These are phyloP conservation scores for Minunthozetes semirufus DNA, from an alignment of 2,888 invertebrate species.

Conservation along the genomic window DNA sequence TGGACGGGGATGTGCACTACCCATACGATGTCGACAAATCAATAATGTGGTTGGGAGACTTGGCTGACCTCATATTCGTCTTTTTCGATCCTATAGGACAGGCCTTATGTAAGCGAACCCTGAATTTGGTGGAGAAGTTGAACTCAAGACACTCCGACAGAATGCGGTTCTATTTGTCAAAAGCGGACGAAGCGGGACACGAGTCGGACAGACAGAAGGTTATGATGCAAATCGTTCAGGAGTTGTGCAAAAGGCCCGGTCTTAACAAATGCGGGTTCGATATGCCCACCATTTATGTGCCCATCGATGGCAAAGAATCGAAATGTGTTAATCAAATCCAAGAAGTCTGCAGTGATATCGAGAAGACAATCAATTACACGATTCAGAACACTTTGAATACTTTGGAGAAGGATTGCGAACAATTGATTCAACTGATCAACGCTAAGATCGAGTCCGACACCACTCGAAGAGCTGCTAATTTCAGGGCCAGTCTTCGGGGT, in stretches of 20 bases:
- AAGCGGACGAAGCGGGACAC: constrained; percentile 56
- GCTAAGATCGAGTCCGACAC: constrained; percentile 46
- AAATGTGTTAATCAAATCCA: constrained; percentile 55
- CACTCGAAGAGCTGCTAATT: constrained; percentile 44
- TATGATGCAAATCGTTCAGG: constrained; percentile 58
- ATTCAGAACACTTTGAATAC: constrained; percentile 55
- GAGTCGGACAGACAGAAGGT: constrained; percentile 56
- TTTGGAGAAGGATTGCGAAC: constrained; percentile 54
- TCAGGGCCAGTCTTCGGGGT: constrained; percentile 47
- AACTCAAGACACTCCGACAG: constrained; percentile 53
- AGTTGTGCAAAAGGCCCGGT: constrained; percentile 56
- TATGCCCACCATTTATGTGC: constrained; percentile 57
- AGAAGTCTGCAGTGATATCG: constrained; percentile 54
- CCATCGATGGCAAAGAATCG: constrained; percentile 45
- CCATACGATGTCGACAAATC: constrained; percentile 56
- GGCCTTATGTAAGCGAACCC: constrained; percentile 55
- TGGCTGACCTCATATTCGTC: constrained; percentile 56
- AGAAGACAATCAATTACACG: constrained; percentile 55
- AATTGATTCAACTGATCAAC: constrained; percentile 50
- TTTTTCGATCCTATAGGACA: constrained; percentile 59
- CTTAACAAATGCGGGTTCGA: constrained; percentile 56
- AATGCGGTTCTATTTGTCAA: constrained; percentile 55
- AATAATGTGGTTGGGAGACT: constrained; percentile 53
- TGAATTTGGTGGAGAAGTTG: constrained; percentile 54
- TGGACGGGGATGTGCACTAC: constrained; percentile 58